Evolutionary conservation across 2,113 vertebrate species (phyloP).

Genomic region (Marcusenius ussheri): DNA sequence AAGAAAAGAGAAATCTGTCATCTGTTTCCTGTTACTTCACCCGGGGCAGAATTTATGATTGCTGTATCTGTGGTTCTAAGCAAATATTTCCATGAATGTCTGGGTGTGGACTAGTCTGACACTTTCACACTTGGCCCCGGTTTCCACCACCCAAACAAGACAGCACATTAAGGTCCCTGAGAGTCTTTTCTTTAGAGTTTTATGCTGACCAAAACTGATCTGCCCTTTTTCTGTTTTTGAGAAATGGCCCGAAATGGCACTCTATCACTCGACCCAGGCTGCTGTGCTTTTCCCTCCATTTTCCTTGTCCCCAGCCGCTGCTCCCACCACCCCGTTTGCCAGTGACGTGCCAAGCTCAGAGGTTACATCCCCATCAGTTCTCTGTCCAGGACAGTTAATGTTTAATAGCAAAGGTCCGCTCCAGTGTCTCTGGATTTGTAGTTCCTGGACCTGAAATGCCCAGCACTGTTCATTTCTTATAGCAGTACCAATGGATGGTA

Average conservation of each 20-base stretch:
- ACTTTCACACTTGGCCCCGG: neutral
- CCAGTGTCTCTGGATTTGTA: neutral
- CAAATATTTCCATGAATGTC: conserved; percentile 1
- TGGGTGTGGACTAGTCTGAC: neutral
- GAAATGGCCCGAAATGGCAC: neutral
- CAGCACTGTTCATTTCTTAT: too few species aligned
- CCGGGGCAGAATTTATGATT: neutral
- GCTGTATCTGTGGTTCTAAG: conserved; percentile 1
- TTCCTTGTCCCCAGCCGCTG: neutral
- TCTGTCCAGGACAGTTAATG: neutral
- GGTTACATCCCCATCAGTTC: neutral
- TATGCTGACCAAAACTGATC: neutral
- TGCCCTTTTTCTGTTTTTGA: neutral
- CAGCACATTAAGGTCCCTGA: neutral
- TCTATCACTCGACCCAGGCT: neutral
- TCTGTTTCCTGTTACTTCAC: conserved; percentile 13
- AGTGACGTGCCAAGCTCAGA: neutral
- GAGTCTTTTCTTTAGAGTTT: neutral
- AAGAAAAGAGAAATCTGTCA: neutral
- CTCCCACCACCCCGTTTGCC: neutral
- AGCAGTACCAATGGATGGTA: too few species aligned
- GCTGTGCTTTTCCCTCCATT: neutral
- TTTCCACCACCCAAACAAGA: neutral
- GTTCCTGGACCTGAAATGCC: too few species aligned
- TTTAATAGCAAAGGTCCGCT: neutral